Evolutionary conservation across 2,113 vertebrate species (phyloP), one percentile per base, ranked within the genome.

Genomic region (Dascyllus trimaculatus): DNA sequence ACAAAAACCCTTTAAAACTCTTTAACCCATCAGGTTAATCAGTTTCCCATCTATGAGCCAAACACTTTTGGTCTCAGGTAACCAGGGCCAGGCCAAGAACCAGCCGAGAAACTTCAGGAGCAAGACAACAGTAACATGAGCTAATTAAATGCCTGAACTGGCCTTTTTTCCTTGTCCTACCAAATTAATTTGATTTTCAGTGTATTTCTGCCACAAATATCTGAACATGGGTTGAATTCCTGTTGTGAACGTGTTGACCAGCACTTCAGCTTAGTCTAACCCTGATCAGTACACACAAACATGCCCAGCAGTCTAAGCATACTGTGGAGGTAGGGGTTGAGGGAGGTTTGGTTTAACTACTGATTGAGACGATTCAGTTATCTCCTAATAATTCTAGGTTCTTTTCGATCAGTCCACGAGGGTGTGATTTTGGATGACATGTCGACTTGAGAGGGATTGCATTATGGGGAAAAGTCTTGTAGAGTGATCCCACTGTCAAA

Each of bases 321-420:
- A 53, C 66, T 68, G 57, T 58, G 71, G 63, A 77, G 67, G 81
- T 62, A 62, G 51, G 78, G 78, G 24, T 60, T 54, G 18, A 77
- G 60, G 67, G 32, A 67, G n/a, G 54, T 78, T 86, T 89, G 72
- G 73, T 38, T 87, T 66, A 26, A 78, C 59, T 71, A 35, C 40
- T 46, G 56, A 73, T 49, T 62, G 43, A 67, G n/a, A 64, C 43
- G 25, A 63, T 46, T 73, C 22, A 61, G 22, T 4, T 25, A 38
- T 25, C 26, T 62, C 22, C 18, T 13, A 22, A 43, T 18, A 32
- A 64, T 54, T 71, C 15, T 71, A 32, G 25, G 53, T 67, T 57
- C 1, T 54, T 22, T 68, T 8, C 11, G 56, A 63, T 72, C 38
- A 21, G 4, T 58, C 53, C 14, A 38, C 14, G 10, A 71, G 7